phyloP scores from a whole-genome alignment of 2,888 invertebrate species.

The Sycophila texana region DNA sequence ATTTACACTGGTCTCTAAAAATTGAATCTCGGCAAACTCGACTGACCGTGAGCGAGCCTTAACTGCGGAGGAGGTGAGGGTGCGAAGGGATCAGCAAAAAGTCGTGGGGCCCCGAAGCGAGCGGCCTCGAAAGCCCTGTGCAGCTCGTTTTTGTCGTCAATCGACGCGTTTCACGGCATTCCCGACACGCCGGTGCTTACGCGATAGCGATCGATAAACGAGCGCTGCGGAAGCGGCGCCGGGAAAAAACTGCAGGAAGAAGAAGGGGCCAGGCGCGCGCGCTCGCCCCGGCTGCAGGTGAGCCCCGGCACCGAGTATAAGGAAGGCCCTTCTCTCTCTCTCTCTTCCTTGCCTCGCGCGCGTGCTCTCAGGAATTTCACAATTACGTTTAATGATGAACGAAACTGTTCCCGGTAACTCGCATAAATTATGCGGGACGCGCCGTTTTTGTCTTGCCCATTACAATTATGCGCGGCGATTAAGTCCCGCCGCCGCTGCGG shows the following conservation, averaged over 20 bases:
- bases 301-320: background rate
- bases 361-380: conserved; percentile 51
- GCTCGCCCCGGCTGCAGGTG: background rate
- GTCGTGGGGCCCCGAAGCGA: background rate
- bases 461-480: conserved; percentile 52
- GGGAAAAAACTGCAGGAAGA: background rate
- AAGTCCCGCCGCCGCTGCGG: conserved; percentile 28
- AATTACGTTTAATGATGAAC: conserved; percentile 58
- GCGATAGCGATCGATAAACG: conserved; percentile 53
- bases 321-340: background rate
- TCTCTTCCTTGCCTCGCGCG: background rate
- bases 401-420: conserved; percentile 53
- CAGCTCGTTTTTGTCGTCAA: conserved; percentile 56
- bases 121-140: background rate
- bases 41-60: background rate
- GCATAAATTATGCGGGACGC: conserved; percentile 53
- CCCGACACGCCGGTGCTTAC: conserved; percentile 36
- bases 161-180: conserved; percentile 61
- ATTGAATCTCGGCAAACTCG: background rate
- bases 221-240: background rate
- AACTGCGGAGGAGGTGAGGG: background rate
- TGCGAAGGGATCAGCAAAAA: conserved; percentile 21
- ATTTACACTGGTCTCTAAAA: no score
- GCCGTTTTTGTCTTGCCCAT: conserved; percentile 50
- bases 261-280: conserved; percentile 1